Base-by-base conservation (phyloP, 2,797 vertebrate species). In the Sebastes vulpes region DNA sequence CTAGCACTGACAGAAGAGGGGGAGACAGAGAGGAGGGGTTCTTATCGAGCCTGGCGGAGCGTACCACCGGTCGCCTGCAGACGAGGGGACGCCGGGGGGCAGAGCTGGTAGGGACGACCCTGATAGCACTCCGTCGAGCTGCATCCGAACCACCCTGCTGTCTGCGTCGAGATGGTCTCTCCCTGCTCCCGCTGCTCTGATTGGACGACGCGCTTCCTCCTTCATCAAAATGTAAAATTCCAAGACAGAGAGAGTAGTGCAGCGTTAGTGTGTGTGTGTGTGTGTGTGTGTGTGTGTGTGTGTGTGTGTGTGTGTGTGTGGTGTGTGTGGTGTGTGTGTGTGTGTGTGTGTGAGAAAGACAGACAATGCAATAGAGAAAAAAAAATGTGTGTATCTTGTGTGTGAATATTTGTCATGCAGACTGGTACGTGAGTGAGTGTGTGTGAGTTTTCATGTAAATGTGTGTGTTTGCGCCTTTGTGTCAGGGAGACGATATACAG, bases 191-290 rank as follows among this genome's bases (percentile, higher is more conserved):
- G 26, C 53, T 21, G 58, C 83, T 85, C 79, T 90, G 92, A 96
- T 95, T 95, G 94, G 94, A 83, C 20, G 6, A 52, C 11, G 2
- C 10, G 87, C 94, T 94, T 94, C 92, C 93, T 94, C 89, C 93
- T 94, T 95, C 94, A 96, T 95, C 93, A 94, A 96, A 94, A 95
- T 96, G 95, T 94, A 94, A 94, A 94, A 95, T 95, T 95, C 95
- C 93, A 94, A 94, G 95, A 95, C 93, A 93, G 92, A 94, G 90
- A 90, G 91, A 93, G 94, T 93, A 92, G 92, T 90, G 91, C 89
- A 87, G 92, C 65, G 56, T 85, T 77, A 77, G 83, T 81, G 82
- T 83, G 77, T 82, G 61, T 72, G 42, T 61, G 75, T 35, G 48
- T 46, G 75, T 65, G 71, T 26, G 54, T 50, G 66, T 60, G 60